Evolutionary conservation across 2,113 vertebrate genomes (phyloP).

Genomic region (Rhineura floridana): DNA sequence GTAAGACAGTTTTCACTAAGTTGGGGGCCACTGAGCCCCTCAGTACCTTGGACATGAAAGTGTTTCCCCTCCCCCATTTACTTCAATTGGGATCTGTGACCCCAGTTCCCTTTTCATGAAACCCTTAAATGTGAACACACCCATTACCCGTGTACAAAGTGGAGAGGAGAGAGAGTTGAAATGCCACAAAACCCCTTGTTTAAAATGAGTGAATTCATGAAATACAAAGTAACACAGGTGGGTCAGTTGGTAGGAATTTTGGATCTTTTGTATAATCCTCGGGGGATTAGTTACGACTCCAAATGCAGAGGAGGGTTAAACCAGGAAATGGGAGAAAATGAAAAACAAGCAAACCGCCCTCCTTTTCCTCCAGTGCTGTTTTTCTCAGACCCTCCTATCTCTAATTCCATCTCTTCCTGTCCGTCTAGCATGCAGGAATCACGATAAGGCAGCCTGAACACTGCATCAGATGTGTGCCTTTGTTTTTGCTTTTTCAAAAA

Average conservation of each 20-base stretch:
- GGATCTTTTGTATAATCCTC: neutral
- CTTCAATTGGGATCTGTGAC: neutral
- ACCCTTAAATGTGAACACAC: neutral
- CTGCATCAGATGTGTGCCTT: neutral
- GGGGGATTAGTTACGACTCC: neutral
- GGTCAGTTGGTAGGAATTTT: no score
- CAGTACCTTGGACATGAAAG: no score
- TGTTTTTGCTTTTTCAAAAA: neutral
- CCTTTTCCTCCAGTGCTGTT: conserved; percentile 6
- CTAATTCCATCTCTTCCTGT: conserved; percentile 31
- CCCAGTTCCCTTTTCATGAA: neutral
- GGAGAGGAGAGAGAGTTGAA: neutral
- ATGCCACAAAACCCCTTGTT: neutral
- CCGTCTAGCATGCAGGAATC: conserved; percentile 16
- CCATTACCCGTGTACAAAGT: no score
- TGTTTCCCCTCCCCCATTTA: no score
- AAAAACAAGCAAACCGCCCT: neutral
- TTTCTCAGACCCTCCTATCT: neutral
- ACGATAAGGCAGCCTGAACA: conserved; percentile 11
- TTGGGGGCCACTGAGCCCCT: neutral
- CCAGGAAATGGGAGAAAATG: neutral
- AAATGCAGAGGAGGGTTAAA: neutral
- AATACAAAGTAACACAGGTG: neutral
- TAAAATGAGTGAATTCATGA: neutral
- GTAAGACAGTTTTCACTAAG: neutral